Evolutionary conservation across 2,888 invertebrate species (phyloP).

Genomic region (Thecophora atra): DNA sequence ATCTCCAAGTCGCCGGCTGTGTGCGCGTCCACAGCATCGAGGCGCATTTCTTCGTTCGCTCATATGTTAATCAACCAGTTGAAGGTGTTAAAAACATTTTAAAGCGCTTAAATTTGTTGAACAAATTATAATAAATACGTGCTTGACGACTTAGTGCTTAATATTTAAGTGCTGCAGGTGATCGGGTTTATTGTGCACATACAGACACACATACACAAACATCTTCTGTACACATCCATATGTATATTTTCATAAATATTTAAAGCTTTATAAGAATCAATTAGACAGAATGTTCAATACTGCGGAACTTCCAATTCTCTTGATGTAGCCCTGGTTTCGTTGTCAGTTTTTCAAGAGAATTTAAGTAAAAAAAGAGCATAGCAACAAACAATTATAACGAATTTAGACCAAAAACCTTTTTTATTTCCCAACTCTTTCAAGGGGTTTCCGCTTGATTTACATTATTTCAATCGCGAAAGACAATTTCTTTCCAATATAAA

Average conservation of each 20-base stretch:
- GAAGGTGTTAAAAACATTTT: constrained; percentile 22
- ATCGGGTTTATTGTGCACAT: background rate
- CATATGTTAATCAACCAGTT: constrained; percentile 13
- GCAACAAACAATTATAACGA: too few species aligned
- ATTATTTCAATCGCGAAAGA: too few species aligned
- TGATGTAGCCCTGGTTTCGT: background rate
- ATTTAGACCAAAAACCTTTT: too few species aligned
- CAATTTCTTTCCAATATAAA: too few species aligned
- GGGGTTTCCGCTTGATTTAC: too few species aligned
- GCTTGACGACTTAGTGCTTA: constrained; percentile 4
- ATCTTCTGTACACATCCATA: background rate
- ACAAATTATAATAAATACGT: constrained; percentile 6
- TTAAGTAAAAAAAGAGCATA: too few species aligned
- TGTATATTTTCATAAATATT: background rate
- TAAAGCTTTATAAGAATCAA: background rate
- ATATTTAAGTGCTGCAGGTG: background rate
- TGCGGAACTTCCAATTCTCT: background rate
- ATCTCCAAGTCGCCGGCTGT: constrained; percentile 1
- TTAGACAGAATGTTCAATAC: background rate
- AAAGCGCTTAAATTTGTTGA: constrained; percentile 1
- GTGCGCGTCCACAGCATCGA: background rate
- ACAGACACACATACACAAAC: background rate
- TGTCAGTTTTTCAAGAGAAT: too few species aligned
- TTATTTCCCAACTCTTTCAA: too few species aligned
- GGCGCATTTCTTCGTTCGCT: background rate